phyloP scores from a whole-genome alignment of 1,140 invertebrate genomes.

The Atopsyche davidsoni region DNA sequence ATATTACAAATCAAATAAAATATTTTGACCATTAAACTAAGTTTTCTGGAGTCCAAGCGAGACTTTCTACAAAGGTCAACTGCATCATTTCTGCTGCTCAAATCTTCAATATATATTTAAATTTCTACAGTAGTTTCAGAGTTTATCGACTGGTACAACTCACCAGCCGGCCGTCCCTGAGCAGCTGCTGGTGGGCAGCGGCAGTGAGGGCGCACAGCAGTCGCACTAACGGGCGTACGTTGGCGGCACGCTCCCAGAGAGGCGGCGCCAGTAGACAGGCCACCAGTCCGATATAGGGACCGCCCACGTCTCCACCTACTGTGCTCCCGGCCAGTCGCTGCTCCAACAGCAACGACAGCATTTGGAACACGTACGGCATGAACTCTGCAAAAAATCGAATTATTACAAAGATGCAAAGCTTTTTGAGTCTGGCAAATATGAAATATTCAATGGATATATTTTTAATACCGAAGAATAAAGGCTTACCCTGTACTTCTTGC shows the following conservation, averaged over 20 bases:
- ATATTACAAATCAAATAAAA: too few relatives aligned
- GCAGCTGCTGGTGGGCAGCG: conserved; percentile 66
- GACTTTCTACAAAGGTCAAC: neutral
- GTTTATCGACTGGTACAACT: conserved; percentile 29
- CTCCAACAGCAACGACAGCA: conserved; percentile 87
- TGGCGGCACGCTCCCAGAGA: conserved; percentile 87
- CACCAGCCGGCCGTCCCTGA: conserved; percentile 62
- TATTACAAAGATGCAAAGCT: neutral
- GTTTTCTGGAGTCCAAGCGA: too few relatives aligned
- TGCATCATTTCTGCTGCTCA: neutral
- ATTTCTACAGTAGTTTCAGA: too few relatives aligned
- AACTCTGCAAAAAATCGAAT: conserved; percentile 68
- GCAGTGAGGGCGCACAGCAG: conserved; percentile 82
- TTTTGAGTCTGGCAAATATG: neutral
- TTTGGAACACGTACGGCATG: conserved; percentile 96
- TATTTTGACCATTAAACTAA: too few relatives aligned
- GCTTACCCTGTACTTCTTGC: conserved; percentile 82
- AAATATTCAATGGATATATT: neutral
- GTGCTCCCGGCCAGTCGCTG: conserved; percentile 51
- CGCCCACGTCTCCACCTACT: conserved; percentile 58
- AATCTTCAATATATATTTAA: conserved; percentile 4
- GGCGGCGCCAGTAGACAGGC: conserved; percentile 80
- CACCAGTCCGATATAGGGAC: conserved; percentile 84
- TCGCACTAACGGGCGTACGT: conserved; percentile 85
- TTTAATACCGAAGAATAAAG: neutral